These are phyloP conservation scores for Papilio polyxenes DNA, from an alignment of 1,140 invertebrate genomes.

Conservation along the genomic window DNA sequence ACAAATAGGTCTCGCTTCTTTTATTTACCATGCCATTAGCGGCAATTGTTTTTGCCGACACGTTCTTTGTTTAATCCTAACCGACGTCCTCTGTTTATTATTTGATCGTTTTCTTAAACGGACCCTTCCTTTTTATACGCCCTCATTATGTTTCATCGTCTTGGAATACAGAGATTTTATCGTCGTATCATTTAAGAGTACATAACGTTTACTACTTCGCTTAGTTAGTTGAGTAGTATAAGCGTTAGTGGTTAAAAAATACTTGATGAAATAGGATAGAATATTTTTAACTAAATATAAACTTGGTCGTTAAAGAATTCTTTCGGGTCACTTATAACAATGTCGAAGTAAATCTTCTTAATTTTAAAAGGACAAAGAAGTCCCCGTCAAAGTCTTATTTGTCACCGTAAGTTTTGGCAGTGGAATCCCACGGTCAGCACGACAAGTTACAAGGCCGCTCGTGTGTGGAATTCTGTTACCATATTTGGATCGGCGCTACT, in stretches of 20 bases:
- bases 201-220: too few species aligned
- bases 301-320: too few species aligned
- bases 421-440: background rate
- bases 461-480: constrained; percentile 6
- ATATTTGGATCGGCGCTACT: background rate
- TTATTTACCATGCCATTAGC: constrained; percentile 68
- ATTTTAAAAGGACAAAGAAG: too few species aligned
- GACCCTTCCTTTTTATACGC: constrained; percentile 34
- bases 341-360: too few species aligned
- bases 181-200: background rate
- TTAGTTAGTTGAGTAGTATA: too few species aligned
- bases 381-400: background rate
- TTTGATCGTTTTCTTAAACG: constrained; percentile 38
- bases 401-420: background rate
- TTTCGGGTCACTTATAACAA: too few species aligned
- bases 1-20: constrained; percentile 57
- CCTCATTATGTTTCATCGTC: constrained; percentile 10
- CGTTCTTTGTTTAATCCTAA: constrained; percentile 45
- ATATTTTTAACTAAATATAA: too few species aligned
- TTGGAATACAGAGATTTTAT: background rate
- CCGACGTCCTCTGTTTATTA: constrained; percentile 39
- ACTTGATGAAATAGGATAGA: too few species aligned
- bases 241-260: too few species aligned
- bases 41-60: constrained; percentile 52
- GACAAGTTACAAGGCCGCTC: background rate